These are phyloP conservation scores for Catocala fraxini DNA, from an alignment of 2,888 invertebrate species.

Conservation along the genomic window DNA sequence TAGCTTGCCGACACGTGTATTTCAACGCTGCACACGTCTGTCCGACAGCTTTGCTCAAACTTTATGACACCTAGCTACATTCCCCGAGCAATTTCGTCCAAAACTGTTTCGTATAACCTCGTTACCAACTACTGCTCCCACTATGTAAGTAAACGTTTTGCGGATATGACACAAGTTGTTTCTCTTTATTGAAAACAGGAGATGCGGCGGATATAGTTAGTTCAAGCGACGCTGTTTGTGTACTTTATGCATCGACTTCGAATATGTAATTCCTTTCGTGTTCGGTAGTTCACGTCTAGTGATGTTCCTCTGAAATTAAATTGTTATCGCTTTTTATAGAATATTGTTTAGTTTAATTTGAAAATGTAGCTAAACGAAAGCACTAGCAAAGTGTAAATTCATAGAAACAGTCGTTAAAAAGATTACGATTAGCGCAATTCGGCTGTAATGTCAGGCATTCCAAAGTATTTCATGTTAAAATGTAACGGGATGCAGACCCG, in stretches of 20 bases:
- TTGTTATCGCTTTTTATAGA: slow-evolving; percentile 34
- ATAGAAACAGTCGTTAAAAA: no score
- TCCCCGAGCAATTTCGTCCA: slow-evolving; percentile 77
- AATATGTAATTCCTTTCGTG: slow-evolving; percentile 50
- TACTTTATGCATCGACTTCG: slow-evolving; percentile 43
- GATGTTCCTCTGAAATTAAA: slow-evolving; percentile 34
- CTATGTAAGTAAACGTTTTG: slow-evolving; percentile 77
- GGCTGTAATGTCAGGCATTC: no score
- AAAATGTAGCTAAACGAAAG: slow-evolving; percentile 1
- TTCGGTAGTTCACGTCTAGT: slow-evolving; percentile 34
- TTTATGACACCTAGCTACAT: slow-evolving; percentile 82
- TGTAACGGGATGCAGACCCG: no score
- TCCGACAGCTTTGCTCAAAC: slow-evolving; percentile 75
- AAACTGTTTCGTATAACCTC: slow-evolving; percentile 82
- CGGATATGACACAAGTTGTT: slow-evolving; percentile 75
- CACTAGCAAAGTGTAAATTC: not conserved
- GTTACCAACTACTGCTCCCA: slow-evolving; percentile 75
- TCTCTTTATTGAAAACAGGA: slow-evolving; percentile 78
- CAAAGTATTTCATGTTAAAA: no score
- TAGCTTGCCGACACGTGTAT: slow-evolving; percentile 72
- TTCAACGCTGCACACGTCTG: slow-evolving; percentile 74
- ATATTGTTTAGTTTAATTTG: slow-evolving; percentile 1
- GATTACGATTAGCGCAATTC: no score
- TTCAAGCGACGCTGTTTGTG: slow-evolving; percentile 43
- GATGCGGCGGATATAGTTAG: slow-evolving; percentile 52